Base-by-base conservation (phyloP, 2,113 vertebrate species). In the Chunga burmeisteri region DNA sequence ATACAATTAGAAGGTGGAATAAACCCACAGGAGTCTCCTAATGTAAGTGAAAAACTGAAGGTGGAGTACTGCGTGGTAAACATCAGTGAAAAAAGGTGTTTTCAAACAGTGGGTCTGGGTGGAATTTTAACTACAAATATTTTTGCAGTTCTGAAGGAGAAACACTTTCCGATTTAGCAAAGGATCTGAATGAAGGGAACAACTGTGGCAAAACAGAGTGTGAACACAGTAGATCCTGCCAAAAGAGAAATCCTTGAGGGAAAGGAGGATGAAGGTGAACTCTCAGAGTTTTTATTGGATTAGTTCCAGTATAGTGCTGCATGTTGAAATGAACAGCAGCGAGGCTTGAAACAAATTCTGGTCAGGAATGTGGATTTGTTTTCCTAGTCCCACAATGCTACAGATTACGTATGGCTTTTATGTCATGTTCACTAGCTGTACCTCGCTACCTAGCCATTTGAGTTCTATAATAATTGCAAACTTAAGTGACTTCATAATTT, bases 191-290 rank as follows among this genome's bases (percentile, higher is more conserved):
- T 0, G 11, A 92, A 91, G 71, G n/a, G 65, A 95, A 72, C 56
- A 92, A 96, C 61, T 90, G 75, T 84, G 92, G 72, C 86, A 94
- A 96, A 96, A 92, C 62, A 93, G 86, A 82, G 38, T 92, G 79
- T 72, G 92, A 96, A 90, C 80, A 92, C 22, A 79, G 82, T 65
- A 65, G 40, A 66, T 67, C 81, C 86, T 93, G 97, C 94, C 93
- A 94, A 94, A 85, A 94, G 30, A 95, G 34, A 96, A 97, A 94
- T 91, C 91, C 88, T 96, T 94, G 86, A 89, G 81, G 86, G 91
- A 80, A 96, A 95, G 61, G 63, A 94, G 83, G 66, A 94, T 94
- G 96, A 97, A 97, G 96, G 97, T 97, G 94, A 97, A 97, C 91
- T 91, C 73, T 89, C 52, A 25, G 94, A 88, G 81, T 95, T 95